These are phyloP conservation scores for Saxidomus purpurata DNA, from an alignment of 1,140 invertebrate genomes.

Conservation along the genomic window DNA sequence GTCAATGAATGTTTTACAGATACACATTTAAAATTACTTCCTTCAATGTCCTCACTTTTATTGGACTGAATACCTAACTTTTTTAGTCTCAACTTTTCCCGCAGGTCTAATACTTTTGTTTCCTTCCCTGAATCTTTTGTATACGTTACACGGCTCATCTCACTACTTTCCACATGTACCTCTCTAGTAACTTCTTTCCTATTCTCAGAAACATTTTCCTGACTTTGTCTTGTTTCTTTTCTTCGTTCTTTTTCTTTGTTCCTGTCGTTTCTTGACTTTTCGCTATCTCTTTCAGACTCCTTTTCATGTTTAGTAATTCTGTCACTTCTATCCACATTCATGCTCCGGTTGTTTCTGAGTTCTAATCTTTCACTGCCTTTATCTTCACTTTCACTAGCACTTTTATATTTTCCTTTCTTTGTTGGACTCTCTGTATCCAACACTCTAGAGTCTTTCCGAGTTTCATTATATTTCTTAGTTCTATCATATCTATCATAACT, in stretches of 20 bases:
- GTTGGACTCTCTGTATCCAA: neutral
- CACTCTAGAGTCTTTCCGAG: neutral
- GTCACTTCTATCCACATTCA: neutral
- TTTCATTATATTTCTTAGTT: neutral
- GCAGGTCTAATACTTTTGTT: neutral
- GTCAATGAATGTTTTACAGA: neutral
- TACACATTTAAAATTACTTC: neutral
- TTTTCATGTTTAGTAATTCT: neutral
- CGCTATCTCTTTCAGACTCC: neutral
- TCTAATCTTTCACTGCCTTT: neutral
- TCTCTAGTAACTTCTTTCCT: neutral
- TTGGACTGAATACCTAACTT: neutral
- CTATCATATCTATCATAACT: neutral
- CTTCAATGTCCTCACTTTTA: neutral
- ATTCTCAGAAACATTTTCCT: neutral
- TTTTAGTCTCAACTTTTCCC: conserved; percentile 37
- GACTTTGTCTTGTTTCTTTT: neutral
- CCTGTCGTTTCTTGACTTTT: neutral
- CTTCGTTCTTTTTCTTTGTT: neutral
- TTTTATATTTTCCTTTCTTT: neutral
- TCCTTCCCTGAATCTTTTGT: neutral
- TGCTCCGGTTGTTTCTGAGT: neutral
- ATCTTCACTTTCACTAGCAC: neutral
- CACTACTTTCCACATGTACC: too few relatives aligned
- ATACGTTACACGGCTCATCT: neutral